These are phyloP conservation scores for Carposina sasakii DNA, from an alignment of 1,140 invertebrate species.

Conservation along the genomic window DNA sequence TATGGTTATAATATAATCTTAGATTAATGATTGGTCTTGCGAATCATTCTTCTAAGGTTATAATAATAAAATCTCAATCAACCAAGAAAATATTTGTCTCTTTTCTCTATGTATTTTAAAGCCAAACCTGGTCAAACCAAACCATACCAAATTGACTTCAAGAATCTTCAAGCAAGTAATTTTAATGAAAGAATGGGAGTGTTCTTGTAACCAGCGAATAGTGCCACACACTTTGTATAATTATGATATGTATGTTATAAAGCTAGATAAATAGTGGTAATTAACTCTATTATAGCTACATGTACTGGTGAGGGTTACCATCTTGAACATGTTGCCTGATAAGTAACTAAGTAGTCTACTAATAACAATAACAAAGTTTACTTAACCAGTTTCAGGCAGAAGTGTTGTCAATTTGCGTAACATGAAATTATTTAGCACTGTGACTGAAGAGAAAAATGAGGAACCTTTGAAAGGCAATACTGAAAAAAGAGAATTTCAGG, in stretches of 20 bases:
- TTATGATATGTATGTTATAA: too few species aligned
- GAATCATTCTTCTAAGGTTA: background rate
- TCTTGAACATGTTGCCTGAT: background rate
- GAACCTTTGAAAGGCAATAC: constrained; percentile 74
- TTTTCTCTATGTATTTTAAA: too few species aligned
- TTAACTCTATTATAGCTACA: background rate
- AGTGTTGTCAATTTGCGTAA: constrained; percentile 11
- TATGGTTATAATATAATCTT: too few species aligned
- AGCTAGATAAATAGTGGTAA: too few species aligned
- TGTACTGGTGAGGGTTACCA: background rate
- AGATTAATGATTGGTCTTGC: too few species aligned
- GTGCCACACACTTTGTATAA: too few species aligned
- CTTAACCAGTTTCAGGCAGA: background rate
- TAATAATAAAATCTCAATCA: background rate
- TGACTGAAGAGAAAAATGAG: constrained; percentile 37
- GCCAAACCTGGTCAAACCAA: too few species aligned
- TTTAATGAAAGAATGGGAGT: too few species aligned
- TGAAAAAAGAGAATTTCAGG: constrained; percentile 91
- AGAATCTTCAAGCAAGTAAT: too few species aligned
- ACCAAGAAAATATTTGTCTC: background rate
- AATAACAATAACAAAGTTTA: background rate
- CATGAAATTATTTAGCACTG: constrained; percentile 36
- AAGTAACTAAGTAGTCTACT: background rate
- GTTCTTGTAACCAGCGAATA: too few species aligned
- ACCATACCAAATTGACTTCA: too few species aligned